These are phyloP conservation scores for Chalcosyrphus nemorum DNA, from an alignment of 2,888 invertebrate species.

Conservation along the genomic window DNA sequence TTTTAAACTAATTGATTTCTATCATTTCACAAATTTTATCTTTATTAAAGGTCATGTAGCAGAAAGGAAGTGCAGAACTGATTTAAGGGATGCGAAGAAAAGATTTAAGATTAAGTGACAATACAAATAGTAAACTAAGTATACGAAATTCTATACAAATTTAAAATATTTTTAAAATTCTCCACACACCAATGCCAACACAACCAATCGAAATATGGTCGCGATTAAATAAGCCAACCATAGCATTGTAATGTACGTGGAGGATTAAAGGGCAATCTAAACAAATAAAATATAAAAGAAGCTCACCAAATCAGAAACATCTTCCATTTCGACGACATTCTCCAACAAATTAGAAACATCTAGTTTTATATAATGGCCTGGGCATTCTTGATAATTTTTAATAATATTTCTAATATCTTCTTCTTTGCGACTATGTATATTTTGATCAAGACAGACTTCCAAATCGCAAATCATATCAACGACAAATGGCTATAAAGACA, in stretches of 20 bases:
- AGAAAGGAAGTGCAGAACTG: no score
- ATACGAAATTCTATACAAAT: no score
- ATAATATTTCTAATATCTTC: constrained; percentile 90
- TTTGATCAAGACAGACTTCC: constrained; percentile 90
- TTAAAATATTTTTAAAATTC: no score
- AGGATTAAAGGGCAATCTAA: not conserved
- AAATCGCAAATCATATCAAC: constrained; percentile 93
- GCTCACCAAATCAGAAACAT: constrained; percentile 83
- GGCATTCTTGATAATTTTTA: constrained; percentile 89
- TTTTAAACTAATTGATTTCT: not conserved
- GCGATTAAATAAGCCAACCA: not conserved
- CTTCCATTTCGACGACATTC: constrained; percentile 93
- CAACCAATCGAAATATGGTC: no score
- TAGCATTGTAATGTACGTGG: no score
- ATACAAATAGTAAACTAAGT: no score
- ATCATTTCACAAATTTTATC: no score
- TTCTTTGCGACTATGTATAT: constrained; percentile 91
- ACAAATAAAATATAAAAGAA: no score
- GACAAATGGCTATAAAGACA: constrained; percentile 89
- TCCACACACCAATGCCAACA: no score
- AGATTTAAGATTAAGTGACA: no score
- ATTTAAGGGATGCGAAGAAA: no score
- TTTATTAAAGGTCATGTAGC: no score
- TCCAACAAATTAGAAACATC: constrained; percentile 93
- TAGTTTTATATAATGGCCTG: constrained; percentile 90